Evolutionary conservation across 2,888 invertebrate genomes (phyloP).

Genomic region (Drosophila paranaensis): DNA sequence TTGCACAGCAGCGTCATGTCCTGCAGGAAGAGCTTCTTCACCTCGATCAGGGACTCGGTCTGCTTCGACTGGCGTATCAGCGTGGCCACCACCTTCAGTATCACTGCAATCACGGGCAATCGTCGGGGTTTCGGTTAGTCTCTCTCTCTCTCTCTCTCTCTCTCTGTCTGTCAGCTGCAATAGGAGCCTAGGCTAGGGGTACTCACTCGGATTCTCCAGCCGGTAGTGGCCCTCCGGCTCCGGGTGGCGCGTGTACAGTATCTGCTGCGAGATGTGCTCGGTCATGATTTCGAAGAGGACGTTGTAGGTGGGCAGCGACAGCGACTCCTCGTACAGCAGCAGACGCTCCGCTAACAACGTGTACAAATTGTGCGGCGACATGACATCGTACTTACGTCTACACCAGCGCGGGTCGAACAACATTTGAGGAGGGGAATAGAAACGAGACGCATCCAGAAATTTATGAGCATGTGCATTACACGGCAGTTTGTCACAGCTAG

Average conservation of each 20-base stretch:
- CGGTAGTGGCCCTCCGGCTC: slow-evolving; percentile 98
- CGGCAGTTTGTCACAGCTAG: slow-evolving; percentile 42
- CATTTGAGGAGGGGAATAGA: slow-evolving; percentile 7
- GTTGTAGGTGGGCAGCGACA: slow-evolving; percentile 98
- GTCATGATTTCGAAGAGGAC: slow-evolving; percentile 99
- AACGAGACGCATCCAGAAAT: slow-evolving; percentile 35
- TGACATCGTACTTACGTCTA: slow-evolving; percentile 99
- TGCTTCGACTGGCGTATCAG: slow-evolving; percentile 98
- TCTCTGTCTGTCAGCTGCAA: not conserved
- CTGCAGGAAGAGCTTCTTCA: slow-evolving; percentile 97
- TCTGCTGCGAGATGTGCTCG: slow-evolving; percentile 98
- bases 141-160: not conserved
- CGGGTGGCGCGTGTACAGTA: slow-evolving; percentile 96
- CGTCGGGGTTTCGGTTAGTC: not conserved
- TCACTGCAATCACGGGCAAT: slow-evolving; percentile 89
- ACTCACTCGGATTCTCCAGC: slow-evolving; percentile 97
- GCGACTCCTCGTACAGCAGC: slow-evolving; percentile 93
- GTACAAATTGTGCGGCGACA: slow-evolving; percentile 99
- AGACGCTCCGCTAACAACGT: slow-evolving; percentile 97
- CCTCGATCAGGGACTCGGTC: slow-evolving; percentile 94
- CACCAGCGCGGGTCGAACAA: not conserved
- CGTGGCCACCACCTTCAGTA: slow-evolving; percentile 99
- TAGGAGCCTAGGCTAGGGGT: slow-evolving; percentile 3
- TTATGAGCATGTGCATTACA: slow-evolving; percentile 53
- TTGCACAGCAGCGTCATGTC: slow-evolving; percentile 99